These are phyloP conservation scores for Origma solitaria DNA, from an alignment of 2,113 vertebrate species.

Conservation along the genomic window DNA sequence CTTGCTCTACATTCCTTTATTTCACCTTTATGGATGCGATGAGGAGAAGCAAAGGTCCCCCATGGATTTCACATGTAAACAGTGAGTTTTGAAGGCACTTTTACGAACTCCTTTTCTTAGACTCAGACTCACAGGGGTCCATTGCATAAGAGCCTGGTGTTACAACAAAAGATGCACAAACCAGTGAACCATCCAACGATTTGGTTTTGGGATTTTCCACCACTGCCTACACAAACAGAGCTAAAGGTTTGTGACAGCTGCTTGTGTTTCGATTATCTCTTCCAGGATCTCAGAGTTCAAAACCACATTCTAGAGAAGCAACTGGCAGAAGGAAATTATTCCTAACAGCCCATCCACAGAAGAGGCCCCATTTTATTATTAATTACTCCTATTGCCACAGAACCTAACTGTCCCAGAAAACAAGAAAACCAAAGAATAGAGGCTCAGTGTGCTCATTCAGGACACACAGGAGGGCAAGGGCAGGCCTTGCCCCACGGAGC, in stretches of 20 bases:
- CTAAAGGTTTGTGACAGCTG: conserved; percentile 52
- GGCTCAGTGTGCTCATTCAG: background rate
- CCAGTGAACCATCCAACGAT: background rate
- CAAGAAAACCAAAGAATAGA: background rate
- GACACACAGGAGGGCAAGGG: background rate
- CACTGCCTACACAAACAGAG: conserved; percentile 32
- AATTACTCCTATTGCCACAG: conserved; percentile 44
- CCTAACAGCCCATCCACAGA: conserved; percentile 3
- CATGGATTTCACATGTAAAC: background rate
- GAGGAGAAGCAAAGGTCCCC: background rate
- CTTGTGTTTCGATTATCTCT: conserved; percentile 32
- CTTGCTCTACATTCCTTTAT: background rate
- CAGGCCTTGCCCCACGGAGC: background rate
- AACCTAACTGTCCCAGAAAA: background rate
- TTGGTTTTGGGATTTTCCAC: background rate
- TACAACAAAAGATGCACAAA: background rate
- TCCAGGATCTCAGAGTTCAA: conserved; percentile 40
- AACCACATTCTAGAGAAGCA: conserved; percentile 50
- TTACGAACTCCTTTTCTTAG: background rate
- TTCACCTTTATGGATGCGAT: background rate
- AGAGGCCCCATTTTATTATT: conserved; percentile 44
- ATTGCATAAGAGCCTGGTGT: background rate
- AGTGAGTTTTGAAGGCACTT: background rate
- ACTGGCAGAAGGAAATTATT: conserved; percentile 45
- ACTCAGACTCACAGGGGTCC: background rate